These are phyloP conservation scores for Prochilodus magdalenae DNA, from an alignment of 2,113 vertebrate species.

Conservation along the genomic window DNA sequence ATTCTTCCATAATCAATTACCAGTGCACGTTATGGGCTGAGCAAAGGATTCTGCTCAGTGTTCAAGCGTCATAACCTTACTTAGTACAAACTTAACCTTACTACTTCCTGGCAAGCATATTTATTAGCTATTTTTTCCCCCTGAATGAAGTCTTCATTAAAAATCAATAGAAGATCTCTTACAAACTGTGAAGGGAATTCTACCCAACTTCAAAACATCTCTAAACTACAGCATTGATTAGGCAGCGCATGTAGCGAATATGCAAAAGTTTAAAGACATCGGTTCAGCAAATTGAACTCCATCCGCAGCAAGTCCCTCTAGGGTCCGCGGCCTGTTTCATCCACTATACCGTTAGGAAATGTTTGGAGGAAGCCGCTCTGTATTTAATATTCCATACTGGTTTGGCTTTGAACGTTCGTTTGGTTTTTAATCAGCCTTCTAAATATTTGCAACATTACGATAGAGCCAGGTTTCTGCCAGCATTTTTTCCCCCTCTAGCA, in stretches of 20 bases:
- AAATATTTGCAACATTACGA: slow-evolving; percentile 49
- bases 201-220: slow-evolving; percentile 18
- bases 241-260: slow-evolving; percentile 28
- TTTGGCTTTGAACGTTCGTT: slow-evolving; percentile 30
- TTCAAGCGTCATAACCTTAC: not conserved
- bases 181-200: slow-evolving; percentile 24
- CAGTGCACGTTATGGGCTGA: not conserved
- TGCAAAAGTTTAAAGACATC: slow-evolving; percentile 44
- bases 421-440: slow-evolving; percentile 45
- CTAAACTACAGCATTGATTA: slow-evolving; percentile 14
- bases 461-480: slow-evolving; percentile 25
- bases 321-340: slow-evolving; percentile 28
- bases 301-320: slow-evolving; percentile 26
- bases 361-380: slow-evolving; percentile 40
- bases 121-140: not conserved
- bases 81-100: not conserved
- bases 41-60: not conserved
- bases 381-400: slow-evolving; percentile 45
- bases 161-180: not conserved
- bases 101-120: not conserved
- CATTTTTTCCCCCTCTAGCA: slow-evolving; percentile 16
- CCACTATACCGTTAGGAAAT: slow-evolving; percentile 14
- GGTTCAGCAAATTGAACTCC: slow-evolving; percentile 43
- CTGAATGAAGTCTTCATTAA: slow-evolving; percentile 9
- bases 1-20: not conserved